phyloP scores from a whole-genome alignment of 1,140 invertebrate genomes.

The Cylas formicarius region DNA sequence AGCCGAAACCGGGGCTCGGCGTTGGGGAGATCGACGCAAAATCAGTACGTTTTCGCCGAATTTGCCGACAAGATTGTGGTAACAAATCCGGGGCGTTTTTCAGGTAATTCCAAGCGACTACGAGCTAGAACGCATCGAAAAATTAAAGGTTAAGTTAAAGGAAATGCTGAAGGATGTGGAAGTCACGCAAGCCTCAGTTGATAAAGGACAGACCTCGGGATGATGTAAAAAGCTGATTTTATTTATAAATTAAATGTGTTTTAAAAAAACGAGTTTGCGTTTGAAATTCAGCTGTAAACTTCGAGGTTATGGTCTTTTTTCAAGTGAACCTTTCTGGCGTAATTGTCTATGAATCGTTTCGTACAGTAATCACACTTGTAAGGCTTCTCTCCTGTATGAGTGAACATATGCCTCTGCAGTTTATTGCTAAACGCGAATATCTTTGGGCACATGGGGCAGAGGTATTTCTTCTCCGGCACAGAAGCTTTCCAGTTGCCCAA shows the following conservation, averaged over 20 bases:
- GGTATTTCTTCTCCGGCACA: constrained; percentile 11
- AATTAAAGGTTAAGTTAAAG: neutral
- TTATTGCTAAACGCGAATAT: constrained; percentile 23
- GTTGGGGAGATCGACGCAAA: constrained; percentile 40
- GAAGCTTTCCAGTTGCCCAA: constrained; percentile 20
- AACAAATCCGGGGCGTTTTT: too few relatives aligned
- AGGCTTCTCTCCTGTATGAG: constrained; percentile 36
- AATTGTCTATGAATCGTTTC: constrained; percentile 42
- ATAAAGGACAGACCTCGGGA: neutral
- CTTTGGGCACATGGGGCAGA: constrained; percentile 20
- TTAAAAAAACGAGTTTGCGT: neutral
- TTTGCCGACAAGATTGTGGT: too few relatives aligned
- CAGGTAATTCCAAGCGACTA: constrained; percentile 1
- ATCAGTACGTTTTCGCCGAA: too few relatives aligned
- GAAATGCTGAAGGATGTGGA: too few relatives aligned
- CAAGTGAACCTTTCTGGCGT: constrained; percentile 16
- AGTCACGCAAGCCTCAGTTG: neutral
- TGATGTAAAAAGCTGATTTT: neutral
- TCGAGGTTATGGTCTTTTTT: constrained; percentile 18
- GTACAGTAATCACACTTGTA: constrained; percentile 47
- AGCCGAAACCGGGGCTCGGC: constrained; percentile 30
- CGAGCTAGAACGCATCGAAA: neutral
- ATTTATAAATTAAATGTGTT: neutral
- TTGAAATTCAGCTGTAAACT: neutral
- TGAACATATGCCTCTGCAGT: constrained; percentile 31